phyloP scores from a whole-genome alignment of 2,888 invertebrate species.

The Ligdia adustata region DNA sequence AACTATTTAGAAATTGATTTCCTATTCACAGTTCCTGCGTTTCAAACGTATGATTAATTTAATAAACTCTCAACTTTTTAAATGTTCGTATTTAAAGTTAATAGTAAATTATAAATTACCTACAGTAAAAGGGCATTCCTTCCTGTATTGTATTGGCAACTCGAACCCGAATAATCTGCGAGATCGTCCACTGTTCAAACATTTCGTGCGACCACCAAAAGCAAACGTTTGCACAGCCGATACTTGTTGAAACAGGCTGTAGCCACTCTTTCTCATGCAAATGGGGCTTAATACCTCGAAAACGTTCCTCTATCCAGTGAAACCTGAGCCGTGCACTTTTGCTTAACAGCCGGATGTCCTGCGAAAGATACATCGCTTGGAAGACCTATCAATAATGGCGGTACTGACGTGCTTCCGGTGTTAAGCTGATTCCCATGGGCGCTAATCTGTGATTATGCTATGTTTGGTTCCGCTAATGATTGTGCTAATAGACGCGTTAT shows the following conservation, averaged over 20 bases:
- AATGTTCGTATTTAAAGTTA: too few species aligned
- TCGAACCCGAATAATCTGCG: conserved; percentile 11
- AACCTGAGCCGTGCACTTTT: conserved; percentile 36
- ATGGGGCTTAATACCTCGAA: conserved; percentile 45
- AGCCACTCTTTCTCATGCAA: conserved; percentile 58
- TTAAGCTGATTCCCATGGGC: conserved; percentile 44
- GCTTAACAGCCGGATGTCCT: conserved; percentile 20
- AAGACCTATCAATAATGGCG: conserved; percentile 37
- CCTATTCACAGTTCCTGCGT: too few species aligned
- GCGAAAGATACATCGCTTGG: conserved; percentile 18
- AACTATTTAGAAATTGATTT: too few species aligned
- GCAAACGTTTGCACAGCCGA: conserved; percentile 43
- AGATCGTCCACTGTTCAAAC: conserved; percentile 36
- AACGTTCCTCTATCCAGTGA: conserved; percentile 35
- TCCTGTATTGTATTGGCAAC: too few species aligned
- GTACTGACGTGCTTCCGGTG: conserved; percentile 29
- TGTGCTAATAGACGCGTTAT: not conserved
- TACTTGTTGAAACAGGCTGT: conserved; percentile 45
- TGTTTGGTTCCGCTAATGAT: too few species aligned
- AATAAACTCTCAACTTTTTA: too few species aligned
- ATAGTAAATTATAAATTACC: too few species aligned
- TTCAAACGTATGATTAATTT: too few species aligned
- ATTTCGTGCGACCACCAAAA: conserved; percentile 36
- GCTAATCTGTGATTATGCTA: conserved; percentile 42
- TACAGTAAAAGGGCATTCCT: not conserved